A percentile compares a stretch with the other conserved stretches of the same genome.
phyloP scores from a whole-genome alignment of 37 sponge, comb jelly and placozoan species.

The Mnemiopsis leidyi region DNA sequence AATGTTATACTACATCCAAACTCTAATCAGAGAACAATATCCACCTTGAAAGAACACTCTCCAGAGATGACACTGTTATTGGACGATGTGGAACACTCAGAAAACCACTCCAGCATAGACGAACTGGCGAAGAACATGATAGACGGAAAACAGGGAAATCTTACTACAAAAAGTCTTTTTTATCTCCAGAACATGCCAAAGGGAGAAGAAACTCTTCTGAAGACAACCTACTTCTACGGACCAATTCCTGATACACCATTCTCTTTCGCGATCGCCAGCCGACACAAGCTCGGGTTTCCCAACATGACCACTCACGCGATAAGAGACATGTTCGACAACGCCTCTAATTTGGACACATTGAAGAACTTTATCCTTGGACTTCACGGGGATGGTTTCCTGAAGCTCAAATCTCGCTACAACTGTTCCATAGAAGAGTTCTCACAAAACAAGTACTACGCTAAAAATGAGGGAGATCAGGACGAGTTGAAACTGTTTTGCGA shows the following conservation, averaged over 20 bases:
- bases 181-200: constrained; percentile 4
- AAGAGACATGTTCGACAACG: background rate
- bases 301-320: background rate
- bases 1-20: constrained; percentile 12
- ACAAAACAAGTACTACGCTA: background rate
- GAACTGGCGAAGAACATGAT: background rate
- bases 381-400: background rate
- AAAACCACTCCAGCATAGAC: background rate
- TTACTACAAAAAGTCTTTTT: background rate
- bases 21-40: background rate
- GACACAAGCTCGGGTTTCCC: background rate
- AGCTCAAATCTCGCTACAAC: background rate
- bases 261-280: background rate
- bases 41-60: background rate
- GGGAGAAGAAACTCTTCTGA: constrained; percentile 21
- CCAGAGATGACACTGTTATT: background rate
- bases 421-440: background rate
- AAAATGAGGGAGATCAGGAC: background rate
- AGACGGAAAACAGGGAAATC: background rate
- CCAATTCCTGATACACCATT: constrained; percentile 24
- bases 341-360: background rate
- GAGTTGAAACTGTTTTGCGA: background rate
- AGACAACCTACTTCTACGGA: constrained; percentile 11
- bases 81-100: background rate
- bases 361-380: background rate